A percentile compares a stretch with the other conserved stretches of the same genome.
Evolutionary conservation across 2,797 vertebrate species (phyloP).

Genomic region (Antennarius maculatus): DNA sequence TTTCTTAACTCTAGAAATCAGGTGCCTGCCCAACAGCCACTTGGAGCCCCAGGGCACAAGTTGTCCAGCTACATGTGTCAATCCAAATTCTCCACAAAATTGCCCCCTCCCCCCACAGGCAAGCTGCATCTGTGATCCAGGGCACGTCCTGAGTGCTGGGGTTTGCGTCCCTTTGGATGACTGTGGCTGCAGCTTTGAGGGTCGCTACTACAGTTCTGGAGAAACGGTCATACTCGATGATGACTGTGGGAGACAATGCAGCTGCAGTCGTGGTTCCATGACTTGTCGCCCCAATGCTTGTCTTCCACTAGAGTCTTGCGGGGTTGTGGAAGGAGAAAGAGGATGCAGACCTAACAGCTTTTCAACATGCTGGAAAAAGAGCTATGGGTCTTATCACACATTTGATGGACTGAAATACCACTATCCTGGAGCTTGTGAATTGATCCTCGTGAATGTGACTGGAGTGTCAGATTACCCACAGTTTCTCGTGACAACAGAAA

Average conservation of each 20-base stretch:
- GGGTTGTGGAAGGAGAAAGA: constrained; percentile 48
- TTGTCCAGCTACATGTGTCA: constrained; percentile 73
- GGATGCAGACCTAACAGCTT: constrained; percentile 63
- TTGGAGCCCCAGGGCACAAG: constrained; percentile 65
- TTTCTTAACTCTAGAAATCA: neutral
- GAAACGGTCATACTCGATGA: constrained; percentile 56
- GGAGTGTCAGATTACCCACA: neutral
- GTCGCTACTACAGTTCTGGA: constrained; percentile 63
- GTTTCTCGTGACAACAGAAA: neutral
- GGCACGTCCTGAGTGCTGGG: constrained; percentile 68
- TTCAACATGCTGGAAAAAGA: constrained; percentile 51
- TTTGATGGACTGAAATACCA: constrained; percentile 8
- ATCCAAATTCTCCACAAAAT: constrained; percentile 49
- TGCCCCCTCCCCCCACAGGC: constrained; percentile 64
- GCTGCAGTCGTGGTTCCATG: constrained; percentile 35
- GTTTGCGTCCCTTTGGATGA: constrained; percentile 56
- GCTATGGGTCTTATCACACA: constrained; percentile 2
- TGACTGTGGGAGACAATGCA: constrained; percentile 65
- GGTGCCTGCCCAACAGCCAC: constrained; percentile 65
- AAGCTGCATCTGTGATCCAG: constrained; percentile 72
- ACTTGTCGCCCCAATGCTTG: neutral
- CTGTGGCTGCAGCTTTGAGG: constrained; percentile 76
- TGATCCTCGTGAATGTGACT: constrained; percentile 1
- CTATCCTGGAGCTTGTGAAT: constrained; percentile 10
- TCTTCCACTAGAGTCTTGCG: constrained; percentile 3